Percentiles rank a stretch among this genome's conserved stretches.
phyloP scores from a whole-genome alignment of 2,888 invertebrate genomes.

The Lithodes maja region DNA sequence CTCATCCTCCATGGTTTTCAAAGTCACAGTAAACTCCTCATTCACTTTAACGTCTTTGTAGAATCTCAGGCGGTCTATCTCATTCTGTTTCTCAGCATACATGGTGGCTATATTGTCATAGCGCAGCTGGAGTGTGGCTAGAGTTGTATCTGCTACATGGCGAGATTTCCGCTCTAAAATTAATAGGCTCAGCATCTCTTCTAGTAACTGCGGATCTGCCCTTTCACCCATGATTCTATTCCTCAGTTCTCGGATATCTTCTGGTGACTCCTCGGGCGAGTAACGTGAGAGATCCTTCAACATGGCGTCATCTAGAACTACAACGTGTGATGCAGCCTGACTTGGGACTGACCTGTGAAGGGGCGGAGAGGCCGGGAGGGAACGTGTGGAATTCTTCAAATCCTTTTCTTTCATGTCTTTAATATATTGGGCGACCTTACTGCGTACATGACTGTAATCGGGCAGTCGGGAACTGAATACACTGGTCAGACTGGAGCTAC shows the following conservation, averaged over 20 bases:
- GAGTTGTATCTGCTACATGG: constrained; percentile 36
- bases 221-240: neutral
- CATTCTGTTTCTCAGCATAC: constrained; percentile 57
- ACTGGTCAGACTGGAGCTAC: constrained; percentile 48
- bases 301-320: constrained; percentile 33
- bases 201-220: constrained; percentile 3
- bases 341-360: neutral
- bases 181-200: constrained; percentile 26
- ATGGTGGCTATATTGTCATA: constrained; percentile 43
- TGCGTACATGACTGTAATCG: constrained; percentile 44
- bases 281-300: neutral
- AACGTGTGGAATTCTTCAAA: constrained; percentile 34
- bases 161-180: constrained; percentile 31
- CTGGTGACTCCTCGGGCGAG: neutral
- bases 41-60: constrained; percentile 31
- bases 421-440: constrained; percentile 54
- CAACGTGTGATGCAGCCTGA: neutral
- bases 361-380: constrained; percentile 34
- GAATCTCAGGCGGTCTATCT: constrained; percentile 53
- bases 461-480: constrained; percentile 13
- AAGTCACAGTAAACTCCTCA: constrained; percentile 10
- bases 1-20: constrained; percentile 21
- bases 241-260: constrained; percentile 15
- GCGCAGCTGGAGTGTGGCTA: constrained; percentile 45
- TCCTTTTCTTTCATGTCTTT: constrained; percentile 51